A percentile compares a stretch with the other conserved stretches of the same genome.
Evolutionary conservation across 2,113 vertebrate species (phyloP).

Genomic region (Myotis lucifugus): DNA sequence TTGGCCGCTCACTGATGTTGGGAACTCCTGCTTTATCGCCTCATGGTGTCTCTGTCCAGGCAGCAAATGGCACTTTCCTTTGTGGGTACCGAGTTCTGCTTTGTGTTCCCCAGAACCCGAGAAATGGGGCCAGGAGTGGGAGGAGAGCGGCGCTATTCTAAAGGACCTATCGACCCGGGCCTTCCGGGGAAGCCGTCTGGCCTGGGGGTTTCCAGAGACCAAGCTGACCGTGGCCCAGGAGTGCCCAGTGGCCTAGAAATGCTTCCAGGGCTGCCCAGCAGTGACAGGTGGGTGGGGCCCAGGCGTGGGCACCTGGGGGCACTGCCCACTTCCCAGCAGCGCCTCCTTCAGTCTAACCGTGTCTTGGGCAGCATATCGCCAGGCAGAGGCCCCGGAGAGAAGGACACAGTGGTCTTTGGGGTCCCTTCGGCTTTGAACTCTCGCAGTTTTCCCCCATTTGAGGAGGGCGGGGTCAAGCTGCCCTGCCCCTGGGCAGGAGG

Average conservation of each 20-base stretch:
- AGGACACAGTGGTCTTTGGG: neutral
- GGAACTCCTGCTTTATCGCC: neutral
- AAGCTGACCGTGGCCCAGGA: neutral
- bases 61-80: neutral
- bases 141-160: neutral
- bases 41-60: neutral
- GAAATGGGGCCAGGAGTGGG: neutral
- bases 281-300: neutral
- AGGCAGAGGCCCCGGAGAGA: neutral
- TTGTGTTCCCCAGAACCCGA: neutral
- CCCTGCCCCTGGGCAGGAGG: neutral
- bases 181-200: neutral
- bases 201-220: neutral
- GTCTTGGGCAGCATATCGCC: neutral
- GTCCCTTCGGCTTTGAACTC: neutral
- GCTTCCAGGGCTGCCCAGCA: neutral
- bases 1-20: neutral
- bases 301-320: rapidly evolving
- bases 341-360: neutral
- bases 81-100: rapidly evolving
- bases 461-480: neutral
- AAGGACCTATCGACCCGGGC: rapidly evolving
- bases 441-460: neutral
- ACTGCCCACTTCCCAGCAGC: neutral
- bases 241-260: neutral